Evolutionary conservation across 1,140 invertebrate species (phyloP).

Genomic region (Caenorhabditis remanei): DNA sequence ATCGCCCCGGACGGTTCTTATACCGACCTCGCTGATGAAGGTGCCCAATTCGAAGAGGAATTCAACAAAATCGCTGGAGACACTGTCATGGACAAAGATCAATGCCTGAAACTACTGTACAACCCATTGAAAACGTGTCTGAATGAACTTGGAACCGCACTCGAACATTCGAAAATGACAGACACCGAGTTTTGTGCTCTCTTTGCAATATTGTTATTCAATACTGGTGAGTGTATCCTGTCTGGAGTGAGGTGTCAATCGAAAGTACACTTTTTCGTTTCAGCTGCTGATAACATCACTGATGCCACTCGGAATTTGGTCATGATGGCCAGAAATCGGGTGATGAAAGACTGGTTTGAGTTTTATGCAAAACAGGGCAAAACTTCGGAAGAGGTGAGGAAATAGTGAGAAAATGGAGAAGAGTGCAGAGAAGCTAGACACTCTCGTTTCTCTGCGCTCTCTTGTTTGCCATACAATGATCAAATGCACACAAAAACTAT

Average conservation of each 20-base stretch:
- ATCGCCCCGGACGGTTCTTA: slow-evolving; percentile 35
- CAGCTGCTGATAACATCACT: slow-evolving; percentile 46
- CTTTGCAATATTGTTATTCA: slow-evolving; percentile 39
- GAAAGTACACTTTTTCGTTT: slow-evolving; percentile 10
- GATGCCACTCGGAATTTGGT: neutral
- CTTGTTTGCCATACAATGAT: neutral
- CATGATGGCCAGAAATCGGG: slow-evolving; percentile 30
- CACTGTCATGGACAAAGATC: slow-evolving; percentile 6
- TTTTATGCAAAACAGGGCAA: slow-evolving; percentile 23
- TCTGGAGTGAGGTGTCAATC: slow-evolving; percentile 32
- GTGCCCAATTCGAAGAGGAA: slow-evolving; percentile 17
- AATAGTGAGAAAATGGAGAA: neutral
- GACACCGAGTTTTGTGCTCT: slow-evolving; percentile 51
- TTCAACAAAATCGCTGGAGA: neutral
- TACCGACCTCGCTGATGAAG: slow-evolving; percentile 11
- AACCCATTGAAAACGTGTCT: slow-evolving; percentile 4
- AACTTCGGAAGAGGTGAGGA: neutral
- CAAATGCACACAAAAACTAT: too few species aligned
- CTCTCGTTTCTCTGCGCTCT: neutral
- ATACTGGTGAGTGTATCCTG: neutral
- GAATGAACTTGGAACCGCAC: slow-evolving; percentile 14
- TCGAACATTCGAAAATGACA: slow-evolving; percentile 39
- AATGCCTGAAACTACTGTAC: slow-evolving; percentile 33
- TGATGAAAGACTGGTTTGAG: slow-evolving; percentile 50
- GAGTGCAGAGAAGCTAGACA: neutral